Percentiles rank a stretch among this genome's conserved stretches.
Evolutionary conservation across 2,888 invertebrate species (phyloP).

Genomic region (Leptodirus hochenwartii): DNA sequence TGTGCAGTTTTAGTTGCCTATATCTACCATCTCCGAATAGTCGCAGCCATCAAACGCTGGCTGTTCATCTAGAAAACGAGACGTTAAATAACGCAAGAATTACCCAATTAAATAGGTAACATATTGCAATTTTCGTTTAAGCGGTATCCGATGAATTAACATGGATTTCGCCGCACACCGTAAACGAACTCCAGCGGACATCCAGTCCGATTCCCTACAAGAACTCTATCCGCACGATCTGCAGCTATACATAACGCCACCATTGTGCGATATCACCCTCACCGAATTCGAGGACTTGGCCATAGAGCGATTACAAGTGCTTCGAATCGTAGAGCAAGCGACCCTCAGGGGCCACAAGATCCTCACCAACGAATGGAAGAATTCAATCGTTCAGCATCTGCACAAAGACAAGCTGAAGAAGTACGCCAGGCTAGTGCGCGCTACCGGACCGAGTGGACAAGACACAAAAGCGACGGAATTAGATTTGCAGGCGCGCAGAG

Average conservation of each 20-base stretch:
- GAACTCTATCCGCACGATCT: slow-evolving; percentile 55
- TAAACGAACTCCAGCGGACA: too few relatives aligned
- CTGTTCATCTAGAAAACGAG: too few relatives aligned
- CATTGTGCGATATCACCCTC: slow-evolving; percentile 51
- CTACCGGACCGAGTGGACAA: slow-evolving; percentile 31
- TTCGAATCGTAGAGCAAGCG: slow-evolving; percentile 60
- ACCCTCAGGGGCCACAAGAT: slow-evolving; percentile 42
- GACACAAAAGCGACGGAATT: slow-evolving; percentile 37
- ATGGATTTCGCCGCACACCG: too few relatives aligned
- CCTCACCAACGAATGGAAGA: slow-evolving; percentile 48
- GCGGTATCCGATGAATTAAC: too few relatives aligned
- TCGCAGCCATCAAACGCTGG: too few relatives aligned
- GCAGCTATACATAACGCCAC: slow-evolving; percentile 61
- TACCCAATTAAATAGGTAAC: too few relatives aligned
- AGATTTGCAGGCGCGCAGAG: slow-evolving; percentile 46
- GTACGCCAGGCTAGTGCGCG: slow-evolving; percentile 41
- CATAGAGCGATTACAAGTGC: slow-evolving; percentile 60
- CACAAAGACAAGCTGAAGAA: slow-evolving; percentile 47
- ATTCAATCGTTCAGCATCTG: slow-evolving; percentile 42
- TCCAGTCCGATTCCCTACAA: too few relatives aligned
- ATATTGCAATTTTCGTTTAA: too few relatives aligned
- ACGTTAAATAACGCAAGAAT: too few relatives aligned
- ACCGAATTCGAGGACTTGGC: slow-evolving; percentile 79
- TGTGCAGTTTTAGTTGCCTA: too few relatives aligned
- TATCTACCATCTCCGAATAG: too few relatives aligned